Conservation (phyloP, 1,140 invertebrate species). For the Drosophila pectinifera region DNA sequence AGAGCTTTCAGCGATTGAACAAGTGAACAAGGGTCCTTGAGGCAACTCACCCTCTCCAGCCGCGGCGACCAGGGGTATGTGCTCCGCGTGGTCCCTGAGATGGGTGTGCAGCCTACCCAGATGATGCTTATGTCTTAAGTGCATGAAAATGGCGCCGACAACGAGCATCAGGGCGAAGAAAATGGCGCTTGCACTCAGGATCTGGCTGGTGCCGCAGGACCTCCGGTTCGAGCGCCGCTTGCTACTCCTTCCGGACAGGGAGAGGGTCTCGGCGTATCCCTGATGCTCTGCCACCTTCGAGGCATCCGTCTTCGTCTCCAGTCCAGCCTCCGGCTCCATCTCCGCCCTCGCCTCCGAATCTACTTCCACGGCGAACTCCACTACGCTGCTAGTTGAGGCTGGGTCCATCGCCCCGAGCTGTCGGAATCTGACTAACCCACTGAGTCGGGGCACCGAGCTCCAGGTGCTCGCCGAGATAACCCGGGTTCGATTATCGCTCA, state of each 20-base stretch:
- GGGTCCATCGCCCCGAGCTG: slow-evolving; percentile 26
- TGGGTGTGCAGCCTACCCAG: slow-evolving; percentile 62
- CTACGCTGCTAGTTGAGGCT: slow-evolving; percentile 23
- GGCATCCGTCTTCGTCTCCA: slow-evolving; percentile 8
- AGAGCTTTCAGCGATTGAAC: slow-evolving; percentile 20
- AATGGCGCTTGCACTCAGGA: slow-evolving; percentile 53
- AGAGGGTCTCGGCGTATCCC: slow-evolving; percentile 23
- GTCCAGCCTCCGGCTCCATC: neutral
- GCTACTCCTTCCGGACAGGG: slow-evolving; percentile 1
- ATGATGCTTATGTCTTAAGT: slow-evolving; percentile 65
- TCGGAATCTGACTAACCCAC: slow-evolving; percentile 29
- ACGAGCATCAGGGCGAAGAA: slow-evolving; percentile 58
- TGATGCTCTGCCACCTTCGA: slow-evolving; percentile 24
- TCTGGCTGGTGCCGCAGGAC: slow-evolving; percentile 22
- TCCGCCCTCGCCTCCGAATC: slow-evolving; percentile 3
- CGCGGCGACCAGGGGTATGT: slow-evolving; percentile 16
- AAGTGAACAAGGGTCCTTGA: slow-evolving; percentile 22
- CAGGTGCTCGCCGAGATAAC: slow-evolving; percentile 48
- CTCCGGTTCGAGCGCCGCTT: neutral
- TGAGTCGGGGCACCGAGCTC: neutral
- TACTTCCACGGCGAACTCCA: slow-evolving; percentile 5
- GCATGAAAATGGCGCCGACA: slow-evolving; percentile 66
- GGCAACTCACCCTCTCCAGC: slow-evolving; percentile 34
- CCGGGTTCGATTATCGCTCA: slow-evolving; percentile 52
- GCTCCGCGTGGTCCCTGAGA: neutral